Base-by-base conservation (phyloP, 2,113 vertebrate genomes). In the Nannobrachium achirus region DNA sequence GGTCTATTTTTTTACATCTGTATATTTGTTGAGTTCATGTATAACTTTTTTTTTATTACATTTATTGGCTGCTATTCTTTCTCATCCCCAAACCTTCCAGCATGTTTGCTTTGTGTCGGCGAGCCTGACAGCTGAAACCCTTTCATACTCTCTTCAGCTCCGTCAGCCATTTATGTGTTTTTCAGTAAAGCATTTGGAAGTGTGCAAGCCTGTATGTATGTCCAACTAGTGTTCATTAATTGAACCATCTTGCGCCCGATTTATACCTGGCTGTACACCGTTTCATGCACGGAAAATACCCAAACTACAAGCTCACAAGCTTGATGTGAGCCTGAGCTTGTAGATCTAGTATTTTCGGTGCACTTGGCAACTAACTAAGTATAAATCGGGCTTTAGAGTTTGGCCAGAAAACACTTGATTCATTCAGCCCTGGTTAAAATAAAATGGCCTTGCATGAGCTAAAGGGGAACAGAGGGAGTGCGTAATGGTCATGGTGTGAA, bases 41-140 rank as follows among this genome's bases (percentile, higher is more conserved):
- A 84, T 84, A 82, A 68, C 71, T 78, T 59, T 33, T 44, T 59
- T 42, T 88, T 69, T 85, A 85, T 87, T 91, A 90, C 90, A 88
- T 91, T 91, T 88, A 87, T 85, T 80, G 74, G 90, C 91, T 93
- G 93, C 92, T 93, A 91, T 91, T 90, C 86, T 79, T 70, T 86
- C 75, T 83, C 61, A 79, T 83, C 73, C 75, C 68, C 74, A 68
- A 88, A 88, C 89, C 88, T 89, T 91, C 87, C 89, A 73, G 59
- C 58, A 55, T 56, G 55, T 67, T 33, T 69, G 38, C 53, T 20
- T 58, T 73, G 63, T 66, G 69, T 19, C n/a, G 48, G 61, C 66
- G 10, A 40, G 60, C 79, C 39, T 75, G 75, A 59, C 40, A n/a
- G 33, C 57, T 61, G 55, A 44, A 48, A 40, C 38, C 63, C n/a